These are phyloP conservation scores for Eumeta japonica DNA, from an alignment of 1,140 invertebrate genomes.

Conservation along the genomic window DNA sequence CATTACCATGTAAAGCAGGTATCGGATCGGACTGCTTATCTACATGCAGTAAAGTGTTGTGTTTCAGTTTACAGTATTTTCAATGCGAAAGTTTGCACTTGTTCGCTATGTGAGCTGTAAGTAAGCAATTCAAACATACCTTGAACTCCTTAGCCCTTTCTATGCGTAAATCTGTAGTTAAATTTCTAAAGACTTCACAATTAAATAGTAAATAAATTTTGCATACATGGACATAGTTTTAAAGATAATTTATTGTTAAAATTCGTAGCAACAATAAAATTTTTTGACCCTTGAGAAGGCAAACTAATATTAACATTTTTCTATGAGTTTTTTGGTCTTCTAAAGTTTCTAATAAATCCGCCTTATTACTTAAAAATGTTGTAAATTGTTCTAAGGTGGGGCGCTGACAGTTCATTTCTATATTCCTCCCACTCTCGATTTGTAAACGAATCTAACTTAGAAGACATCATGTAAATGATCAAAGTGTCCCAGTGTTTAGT, in stretches of 20 bases:
- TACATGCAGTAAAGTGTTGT: neutral
- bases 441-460: constrained; percentile 12
- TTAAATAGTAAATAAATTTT: constrained; percentile 1
- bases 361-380: too few species aligned
- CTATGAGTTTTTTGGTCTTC: too few species aligned
- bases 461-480: constrained; percentile 12
- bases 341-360: too few species aligned
- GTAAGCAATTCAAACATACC: constrained; percentile 16
- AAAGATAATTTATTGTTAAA: neutral
- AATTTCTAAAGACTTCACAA: constrained; percentile 10
- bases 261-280: too few species aligned
- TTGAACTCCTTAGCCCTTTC: constrained; percentile 11
- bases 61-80: neutral
- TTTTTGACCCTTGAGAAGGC: too few species aligned
- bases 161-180: constrained; percentile 10
- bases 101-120: too few species aligned
- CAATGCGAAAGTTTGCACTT: constrained; percentile 3
- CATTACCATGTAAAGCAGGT: too few species aligned
- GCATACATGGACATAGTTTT: neutral
- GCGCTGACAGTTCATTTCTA: constrained; percentile 5
- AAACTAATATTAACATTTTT: too few species aligned
- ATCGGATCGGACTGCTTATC: neutral
- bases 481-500: too few species aligned
- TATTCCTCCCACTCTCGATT: constrained; percentile 14
- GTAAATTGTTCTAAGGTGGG: neutral